Base-by-base conservation (phyloP, 2,888 invertebrate species). In the Andrena hattorfiana region DNA sequence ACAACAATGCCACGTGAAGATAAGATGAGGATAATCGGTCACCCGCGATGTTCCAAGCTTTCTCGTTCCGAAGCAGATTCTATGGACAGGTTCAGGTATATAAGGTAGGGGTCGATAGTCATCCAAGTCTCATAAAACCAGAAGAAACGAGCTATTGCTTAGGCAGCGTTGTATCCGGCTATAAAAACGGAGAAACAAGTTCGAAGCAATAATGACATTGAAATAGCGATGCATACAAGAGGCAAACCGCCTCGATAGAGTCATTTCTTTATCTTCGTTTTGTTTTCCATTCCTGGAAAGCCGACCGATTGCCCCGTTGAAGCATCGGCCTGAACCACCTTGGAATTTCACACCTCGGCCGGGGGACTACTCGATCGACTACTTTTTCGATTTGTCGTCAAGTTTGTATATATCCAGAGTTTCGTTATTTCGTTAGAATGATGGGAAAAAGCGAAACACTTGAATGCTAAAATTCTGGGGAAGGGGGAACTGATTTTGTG, bases 101-200 rank as follows among this genome's bases (percentile, higher is more conserved):
- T 62, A 42, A 66, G 60, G 16, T 28, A 75, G 56, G 64, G 60
- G 73, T 84, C 80, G 85, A 87, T 83, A 77, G 63, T 85, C 78
- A 83, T 79, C 77, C 68, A 81, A 35, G 62, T 32, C 66, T 81
- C 85, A 72, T 87, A 87, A 86, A 86, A 75, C 63, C 71, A 69
- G 64, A 48, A 79, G 78, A 35, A 78, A 81, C 79, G 49, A 64
- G 70, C 71, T 72, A 72, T 76, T 51, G 69, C 81, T 71, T 68
- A 72, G 59, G 26, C 51, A 35, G 59, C 72, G 76, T 48, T 72
- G 77, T 86, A 62, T 60, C 3, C 63, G 75, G 60, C 42, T 32
- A 35, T 77, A 86, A 86, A 83, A 86, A 75, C 48, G 51, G 28
- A 51, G 70, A 10, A 73, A 86, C 83, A 78, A 85, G 74, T 73